These are phyloP conservation scores for Vanessa atalanta DNA, from an alignment of 1,140 invertebrate species.

Conservation along the genomic window DNA sequence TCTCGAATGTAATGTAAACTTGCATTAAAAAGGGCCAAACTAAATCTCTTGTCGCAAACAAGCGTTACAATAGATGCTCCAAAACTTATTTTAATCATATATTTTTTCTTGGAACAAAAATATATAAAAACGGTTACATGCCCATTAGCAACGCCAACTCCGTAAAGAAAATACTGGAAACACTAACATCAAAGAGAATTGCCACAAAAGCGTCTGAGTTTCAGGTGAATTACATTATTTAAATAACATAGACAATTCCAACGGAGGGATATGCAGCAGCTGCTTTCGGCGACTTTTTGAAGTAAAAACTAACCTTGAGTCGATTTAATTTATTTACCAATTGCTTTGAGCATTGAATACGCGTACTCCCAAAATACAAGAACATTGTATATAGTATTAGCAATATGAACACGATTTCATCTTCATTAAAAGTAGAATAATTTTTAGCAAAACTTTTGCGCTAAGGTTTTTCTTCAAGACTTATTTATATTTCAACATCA, in stretches of 20 bases:
- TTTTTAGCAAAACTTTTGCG: too few species aligned
- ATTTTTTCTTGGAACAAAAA: conserved; percentile 20
- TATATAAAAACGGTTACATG: conserved; percentile 22
- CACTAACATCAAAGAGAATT: conserved; percentile 29
- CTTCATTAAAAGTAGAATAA: too few species aligned
- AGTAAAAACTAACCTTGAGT: neutral
- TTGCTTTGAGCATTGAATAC: too few species aligned
- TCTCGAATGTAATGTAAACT: too few species aligned
- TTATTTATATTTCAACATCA: too few species aligned
- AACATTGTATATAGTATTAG: too few species aligned
- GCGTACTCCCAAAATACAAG: too few species aligned
- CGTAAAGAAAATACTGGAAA: conserved; percentile 23
- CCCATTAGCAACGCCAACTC: conserved; percentile 18
- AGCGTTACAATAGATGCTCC: neutral
- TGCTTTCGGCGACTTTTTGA: neutral
- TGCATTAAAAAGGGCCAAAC: neutral
- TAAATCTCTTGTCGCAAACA: neutral
- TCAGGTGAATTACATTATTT: conserved; percentile 16
- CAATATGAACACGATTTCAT: too few species aligned
- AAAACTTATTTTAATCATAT: conserved; percentile 13
- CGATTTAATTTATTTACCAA: neutral
- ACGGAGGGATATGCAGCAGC: neutral
- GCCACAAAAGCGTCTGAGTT: conserved; percentile 17
- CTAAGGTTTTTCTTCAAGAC: too few species aligned
- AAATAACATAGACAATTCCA: conserved; percentile 21